A percentile compares a stretch with the other conserved stretches of the same genome.
Evolutionary conservation across 2,113 vertebrate species (phyloP).

Genomic region (Paramisgurnus dabryanus): DNA sequence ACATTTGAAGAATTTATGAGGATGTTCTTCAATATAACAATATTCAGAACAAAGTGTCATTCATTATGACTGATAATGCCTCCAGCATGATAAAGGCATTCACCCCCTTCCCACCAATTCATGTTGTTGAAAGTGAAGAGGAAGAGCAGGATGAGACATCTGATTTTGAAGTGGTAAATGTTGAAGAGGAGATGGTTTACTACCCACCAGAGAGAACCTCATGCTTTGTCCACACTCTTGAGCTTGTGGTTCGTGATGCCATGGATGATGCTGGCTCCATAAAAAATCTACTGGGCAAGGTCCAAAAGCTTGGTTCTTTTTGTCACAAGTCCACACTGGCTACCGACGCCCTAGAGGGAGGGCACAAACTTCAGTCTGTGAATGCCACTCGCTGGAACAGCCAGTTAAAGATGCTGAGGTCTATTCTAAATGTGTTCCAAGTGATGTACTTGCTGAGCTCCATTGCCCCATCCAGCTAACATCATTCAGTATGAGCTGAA

Average conservation of each 20-base stretch:
- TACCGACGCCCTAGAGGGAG: no score
- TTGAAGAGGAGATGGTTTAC: constrained; percentile 27
- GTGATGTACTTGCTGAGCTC: no score
- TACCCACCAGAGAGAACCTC: constrained; percentile 8
- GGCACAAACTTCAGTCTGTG: no score
- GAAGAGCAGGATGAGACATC: background rate
- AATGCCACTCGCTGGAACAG: no score
- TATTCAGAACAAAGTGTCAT: constrained; percentile 2
- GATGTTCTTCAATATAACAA: background rate
- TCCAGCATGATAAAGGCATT: constrained; percentile 31
- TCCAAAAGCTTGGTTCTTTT: no score
- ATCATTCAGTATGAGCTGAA: no score
- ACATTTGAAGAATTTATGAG: constrained; percentile 11
- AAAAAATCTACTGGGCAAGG: no score
- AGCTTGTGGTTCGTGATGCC: background rate
- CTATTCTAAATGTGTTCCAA: no score
- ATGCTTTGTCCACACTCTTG: constrained; percentile 12
- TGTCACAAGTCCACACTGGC: no score
- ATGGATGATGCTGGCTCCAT: background rate
- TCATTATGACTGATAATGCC: constrained; percentile 20
- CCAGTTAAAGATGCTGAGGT: no score
- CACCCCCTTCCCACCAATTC: background rate
- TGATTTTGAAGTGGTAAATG: background rate
- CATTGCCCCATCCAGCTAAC: no score
- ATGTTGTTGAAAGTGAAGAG: background rate